These are phyloP conservation scores for Schlechtendalia chinensis DNA, from an alignment of 1,140 invertebrate species.

Conservation along the genomic window DNA sequence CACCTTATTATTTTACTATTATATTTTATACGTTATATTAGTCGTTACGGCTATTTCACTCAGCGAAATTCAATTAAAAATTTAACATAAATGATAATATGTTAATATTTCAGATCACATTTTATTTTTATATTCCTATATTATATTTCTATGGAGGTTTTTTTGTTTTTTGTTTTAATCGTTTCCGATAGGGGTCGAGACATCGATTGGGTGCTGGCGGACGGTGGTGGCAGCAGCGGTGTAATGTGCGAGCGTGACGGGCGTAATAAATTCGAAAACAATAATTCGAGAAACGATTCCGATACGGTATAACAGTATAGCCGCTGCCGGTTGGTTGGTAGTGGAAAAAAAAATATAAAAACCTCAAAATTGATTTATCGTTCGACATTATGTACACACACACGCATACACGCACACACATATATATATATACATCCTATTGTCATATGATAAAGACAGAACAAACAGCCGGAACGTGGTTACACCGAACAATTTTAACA, in stretches of 20 bases:
- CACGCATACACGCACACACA: background rate
- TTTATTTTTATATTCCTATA: too few relatives aligned
- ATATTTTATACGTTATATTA: background rate
- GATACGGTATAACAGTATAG: background rate
- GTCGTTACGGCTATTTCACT: background rate
- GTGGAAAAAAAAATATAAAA: background rate
- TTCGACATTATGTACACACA: background rate
- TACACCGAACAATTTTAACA: background rate
- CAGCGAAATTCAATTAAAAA: too few relatives aligned
- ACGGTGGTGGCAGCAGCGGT: background rate
- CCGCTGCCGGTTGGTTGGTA: too few relatives aligned
- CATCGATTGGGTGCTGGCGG: background rate
- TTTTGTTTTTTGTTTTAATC: background rate
- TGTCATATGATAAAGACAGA: background rate
- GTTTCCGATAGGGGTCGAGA: constrained; percentile 11
- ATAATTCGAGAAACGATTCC: constrained; percentile 29
- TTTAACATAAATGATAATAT: too few relatives aligned
- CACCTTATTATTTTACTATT: background rate
- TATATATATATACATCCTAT: background rate
- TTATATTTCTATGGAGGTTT: too few relatives aligned
- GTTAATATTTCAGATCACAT: too few relatives aligned
- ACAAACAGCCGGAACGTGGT: constrained; percentile 1
- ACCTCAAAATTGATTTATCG: constrained; percentile 31
- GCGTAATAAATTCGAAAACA: constrained; percentile 40
- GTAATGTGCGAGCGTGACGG: constrained; percentile 5